Conservation (phyloP, 2,888 invertebrate species). For the Alloscopus bannaensis region DNA sequence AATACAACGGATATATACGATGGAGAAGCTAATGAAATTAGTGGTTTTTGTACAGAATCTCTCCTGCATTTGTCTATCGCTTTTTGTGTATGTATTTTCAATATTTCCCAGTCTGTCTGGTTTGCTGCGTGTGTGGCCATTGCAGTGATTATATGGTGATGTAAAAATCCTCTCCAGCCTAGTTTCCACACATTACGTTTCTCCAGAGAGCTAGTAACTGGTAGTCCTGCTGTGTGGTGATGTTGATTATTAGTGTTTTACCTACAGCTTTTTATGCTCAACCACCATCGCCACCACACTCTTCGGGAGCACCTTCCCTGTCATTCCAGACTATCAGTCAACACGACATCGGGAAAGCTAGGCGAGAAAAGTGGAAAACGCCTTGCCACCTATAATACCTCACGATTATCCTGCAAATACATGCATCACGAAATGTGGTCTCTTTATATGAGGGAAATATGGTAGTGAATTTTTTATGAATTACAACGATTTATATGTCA, state of each 20-base stretch:
- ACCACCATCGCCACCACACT: neutral
- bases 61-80: neutral
- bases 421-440: too few relatives aligned
- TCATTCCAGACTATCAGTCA: too few relatives aligned
- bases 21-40: slow-evolving; percentile 32
- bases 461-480: slow-evolving; percentile 40
- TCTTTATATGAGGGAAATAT: too few relatives aligned
- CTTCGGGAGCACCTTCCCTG: neutral
- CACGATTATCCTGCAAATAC: neutral
- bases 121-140: slow-evolving; percentile 21
- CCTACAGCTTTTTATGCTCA: neutral
- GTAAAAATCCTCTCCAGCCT: too few relatives aligned
- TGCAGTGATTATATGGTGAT: too few relatives aligned
- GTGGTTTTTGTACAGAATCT: slow-evolving; percentile 3
- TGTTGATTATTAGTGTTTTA: too few relatives aligned
- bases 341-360: too few relatives aligned
- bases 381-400: slow-evolving; percentile 20
- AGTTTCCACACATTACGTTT: too few relatives aligned
- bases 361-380: neutral
- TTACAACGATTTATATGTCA: slow-evolving; percentile 36
- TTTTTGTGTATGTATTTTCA: neutral
- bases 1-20: neutral
- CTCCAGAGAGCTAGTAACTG: too few relatives aligned
- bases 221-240: too few relatives aligned
- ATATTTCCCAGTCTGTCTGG: neutral